Conservation (phyloP, 2,113 vertebrate species). For the Paralichthys olivaceus region DNA sequence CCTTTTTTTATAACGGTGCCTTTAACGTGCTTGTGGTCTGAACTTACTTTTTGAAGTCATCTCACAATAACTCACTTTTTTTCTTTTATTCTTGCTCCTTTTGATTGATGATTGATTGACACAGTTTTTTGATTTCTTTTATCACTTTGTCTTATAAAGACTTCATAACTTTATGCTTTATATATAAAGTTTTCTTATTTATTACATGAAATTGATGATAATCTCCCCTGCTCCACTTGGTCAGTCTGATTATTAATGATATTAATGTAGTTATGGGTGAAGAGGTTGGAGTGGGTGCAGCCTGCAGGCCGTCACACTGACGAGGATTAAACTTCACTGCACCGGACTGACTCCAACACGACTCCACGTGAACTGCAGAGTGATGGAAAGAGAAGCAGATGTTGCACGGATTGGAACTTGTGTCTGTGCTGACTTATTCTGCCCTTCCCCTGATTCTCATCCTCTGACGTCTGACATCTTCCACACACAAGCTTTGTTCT, state of each 20-base stretch:
- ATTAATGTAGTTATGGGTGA: slow-evolving; percentile 2
- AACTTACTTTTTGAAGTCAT: too few relatives aligned
- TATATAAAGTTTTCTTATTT: too few relatives aligned
- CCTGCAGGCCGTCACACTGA: not conserved
- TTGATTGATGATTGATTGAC: too few relatives aligned
- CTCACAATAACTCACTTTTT: too few relatives aligned
- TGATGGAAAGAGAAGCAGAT: not conserved
- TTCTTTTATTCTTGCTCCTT: too few relatives aligned
- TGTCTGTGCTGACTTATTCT: too few relatives aligned
- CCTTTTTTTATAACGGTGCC: too few relatives aligned
- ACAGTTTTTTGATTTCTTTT: too few relatives aligned
- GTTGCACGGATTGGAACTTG: not conserved
- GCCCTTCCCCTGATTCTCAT: not conserved
- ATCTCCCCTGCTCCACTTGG: not conserved
- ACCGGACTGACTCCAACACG: slow-evolving; percentile 3
- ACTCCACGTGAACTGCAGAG: not conserved
- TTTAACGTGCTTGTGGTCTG: too few relatives aligned
- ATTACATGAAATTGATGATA: not conserved
- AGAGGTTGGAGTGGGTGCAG: too few relatives aligned
- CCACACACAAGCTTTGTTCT: not conserved
- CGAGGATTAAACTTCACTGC: slow-evolving; percentile 16
- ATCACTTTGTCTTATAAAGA: too few relatives aligned
- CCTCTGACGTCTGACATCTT: not conserved
- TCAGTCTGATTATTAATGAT: not conserved
- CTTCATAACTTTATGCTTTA: too few relatives aligned